These are phyloP conservation scores for Nasonia oneida DNA, from an alignment of 2,888 invertebrate species.

Conservation along the genomic window DNA sequence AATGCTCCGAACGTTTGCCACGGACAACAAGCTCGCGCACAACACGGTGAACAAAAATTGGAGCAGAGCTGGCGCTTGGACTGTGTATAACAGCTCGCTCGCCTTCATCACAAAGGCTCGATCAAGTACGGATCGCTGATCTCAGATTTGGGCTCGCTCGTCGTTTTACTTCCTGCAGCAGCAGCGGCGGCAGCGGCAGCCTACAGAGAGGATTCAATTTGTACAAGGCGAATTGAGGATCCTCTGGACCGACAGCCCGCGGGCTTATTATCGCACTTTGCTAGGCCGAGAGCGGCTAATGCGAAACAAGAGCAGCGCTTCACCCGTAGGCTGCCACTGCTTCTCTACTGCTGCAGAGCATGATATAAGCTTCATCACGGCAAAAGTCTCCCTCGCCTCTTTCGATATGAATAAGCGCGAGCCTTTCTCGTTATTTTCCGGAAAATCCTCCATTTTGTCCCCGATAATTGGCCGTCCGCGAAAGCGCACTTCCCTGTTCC, in stretches of 20 bases:
- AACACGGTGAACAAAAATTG: neutral
- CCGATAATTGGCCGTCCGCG: constrained; percentile 38
- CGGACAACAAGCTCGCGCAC: no score
- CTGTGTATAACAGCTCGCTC: constrained; percentile 56
- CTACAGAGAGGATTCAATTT: constrained; percentile 74
- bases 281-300: constrained; percentile 68
- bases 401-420: constrained; percentile 4
- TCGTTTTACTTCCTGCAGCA: constrained; percentile 70
- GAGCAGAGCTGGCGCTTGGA: constrained; percentile 59
- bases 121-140: constrained; percentile 75
- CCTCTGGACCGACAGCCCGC: constrained; percentile 75
- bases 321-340: constrained; percentile 53
- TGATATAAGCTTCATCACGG: constrained; percentile 35
- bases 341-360: neutral
- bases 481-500: constrained; percentile 17
- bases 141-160: constrained; percentile 71
- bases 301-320: constrained; percentile 58
- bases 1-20: constrained; percentile 21
- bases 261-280: constrained; percentile 77
- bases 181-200: constrained; percentile 64
- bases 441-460: constrained; percentile 33
- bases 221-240: constrained; percentile 75
- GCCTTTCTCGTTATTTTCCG: constrained; percentile 29
- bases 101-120: constrained; percentile 69
- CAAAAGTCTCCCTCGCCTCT: constrained; percentile 24